Conservation (phyloP, 2,797 vertebrate genomes). For the Mycteria americana region DNA sequence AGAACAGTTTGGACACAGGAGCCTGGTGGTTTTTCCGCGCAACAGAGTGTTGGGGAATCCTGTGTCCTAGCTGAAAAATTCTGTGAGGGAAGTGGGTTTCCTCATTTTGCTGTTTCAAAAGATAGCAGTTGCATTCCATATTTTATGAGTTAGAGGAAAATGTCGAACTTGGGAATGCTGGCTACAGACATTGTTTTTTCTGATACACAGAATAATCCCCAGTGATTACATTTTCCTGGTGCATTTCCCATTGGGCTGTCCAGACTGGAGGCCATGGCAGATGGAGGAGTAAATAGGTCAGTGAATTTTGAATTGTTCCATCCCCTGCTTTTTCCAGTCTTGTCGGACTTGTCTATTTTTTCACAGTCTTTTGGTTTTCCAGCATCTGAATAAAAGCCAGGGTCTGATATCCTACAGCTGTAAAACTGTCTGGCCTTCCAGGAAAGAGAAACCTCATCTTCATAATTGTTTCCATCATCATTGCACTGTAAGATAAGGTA, state of each 20-base stretch:
- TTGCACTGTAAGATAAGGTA: neutral
- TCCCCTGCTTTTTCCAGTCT: neutral
- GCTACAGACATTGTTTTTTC: neutral
- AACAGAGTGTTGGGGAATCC: neutral
- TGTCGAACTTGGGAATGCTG: neutral
- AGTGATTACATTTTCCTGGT: conserved; percentile 33
- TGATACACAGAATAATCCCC: conserved; percentile 11
- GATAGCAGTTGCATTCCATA: neutral
- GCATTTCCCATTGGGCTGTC: neutral
- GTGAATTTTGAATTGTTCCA: conserved; percentile 14
- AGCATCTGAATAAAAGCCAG: conserved; percentile 39
- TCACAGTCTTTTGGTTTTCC: neutral
- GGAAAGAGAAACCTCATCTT: neutral
- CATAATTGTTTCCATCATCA: neutral
- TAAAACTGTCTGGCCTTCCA: conserved; percentile 1
- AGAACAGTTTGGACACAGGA: neutral
- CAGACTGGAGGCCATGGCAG: neutral
- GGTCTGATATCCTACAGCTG: conserved; percentile 9
- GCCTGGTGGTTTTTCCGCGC: rapidly evolving
- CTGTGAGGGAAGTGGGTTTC: neutral
- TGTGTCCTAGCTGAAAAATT: neutral
- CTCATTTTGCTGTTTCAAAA: neutral
- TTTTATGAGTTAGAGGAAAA: conserved; percentile 8
- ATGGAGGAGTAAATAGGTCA: conserved; percentile 26
- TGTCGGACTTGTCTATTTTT: neutral